Evolutionary conservation across 1,140 invertebrate genomes (phyloP).

Genomic region (Ceratitis capitata): DNA sequence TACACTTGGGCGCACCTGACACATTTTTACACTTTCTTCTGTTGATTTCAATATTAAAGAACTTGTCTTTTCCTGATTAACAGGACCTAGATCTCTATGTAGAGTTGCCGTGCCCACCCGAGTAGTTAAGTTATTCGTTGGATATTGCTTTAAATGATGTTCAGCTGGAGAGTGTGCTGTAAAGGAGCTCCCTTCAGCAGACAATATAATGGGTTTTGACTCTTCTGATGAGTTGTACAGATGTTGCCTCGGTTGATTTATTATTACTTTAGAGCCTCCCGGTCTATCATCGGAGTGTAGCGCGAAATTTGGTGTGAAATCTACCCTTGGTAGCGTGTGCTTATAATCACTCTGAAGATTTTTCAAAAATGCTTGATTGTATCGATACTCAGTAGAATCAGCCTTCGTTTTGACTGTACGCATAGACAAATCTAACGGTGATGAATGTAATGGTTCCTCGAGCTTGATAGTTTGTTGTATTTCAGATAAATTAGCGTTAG

Average conservation of each 20-base stretch:
- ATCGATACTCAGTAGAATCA: conserved; percentile 82
- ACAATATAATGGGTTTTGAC: not conserved
- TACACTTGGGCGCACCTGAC: conserved; percentile 36
- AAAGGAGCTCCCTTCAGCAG: not conserved
- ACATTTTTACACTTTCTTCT: not conserved
- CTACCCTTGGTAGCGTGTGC: conserved; percentile 65
- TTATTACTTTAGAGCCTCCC: not conserved
- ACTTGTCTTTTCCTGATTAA: not conserved
- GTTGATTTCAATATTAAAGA: not conserved
- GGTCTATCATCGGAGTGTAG: conserved; percentile 35
- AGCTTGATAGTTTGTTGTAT: not conserved
- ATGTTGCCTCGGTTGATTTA: not conserved
- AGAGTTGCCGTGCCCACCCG: not conserved
- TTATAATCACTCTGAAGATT: conserved; percentile 59
- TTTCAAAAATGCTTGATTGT: conserved; percentile 54
- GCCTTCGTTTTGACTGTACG: conserved; percentile 86
- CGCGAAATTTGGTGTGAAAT: conserved; percentile 73
- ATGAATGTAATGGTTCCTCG: conserved; percentile 53
- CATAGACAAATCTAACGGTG: conserved; percentile 84
- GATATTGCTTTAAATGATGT: not conserved
- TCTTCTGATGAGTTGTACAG: not conserved
- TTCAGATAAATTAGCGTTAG: not conserved
- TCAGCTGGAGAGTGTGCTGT: not conserved
- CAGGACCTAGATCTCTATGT: not conserved
- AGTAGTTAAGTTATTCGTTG: not conserved